phyloP scores from a whole-genome alignment of 2,797 vertebrate genomes.

The Myotis findleyi region DNA sequence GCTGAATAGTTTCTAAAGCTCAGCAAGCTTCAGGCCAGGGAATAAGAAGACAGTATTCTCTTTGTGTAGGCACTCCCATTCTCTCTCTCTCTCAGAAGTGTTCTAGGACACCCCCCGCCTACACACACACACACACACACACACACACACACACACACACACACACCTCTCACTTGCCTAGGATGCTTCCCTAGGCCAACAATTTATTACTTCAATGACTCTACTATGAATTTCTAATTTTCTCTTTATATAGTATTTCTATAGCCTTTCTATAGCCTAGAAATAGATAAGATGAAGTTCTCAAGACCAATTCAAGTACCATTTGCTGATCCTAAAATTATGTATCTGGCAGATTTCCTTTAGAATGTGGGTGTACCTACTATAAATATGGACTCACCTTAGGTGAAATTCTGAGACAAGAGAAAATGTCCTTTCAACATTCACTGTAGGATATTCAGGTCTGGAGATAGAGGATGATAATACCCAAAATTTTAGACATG shows the following conservation, averaged over 20 bases:
- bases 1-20: background rate
- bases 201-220: background rate
- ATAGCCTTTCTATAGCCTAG: background rate
- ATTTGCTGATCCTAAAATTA: background rate
- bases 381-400: background rate
- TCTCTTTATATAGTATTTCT: background rate
- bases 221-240: background rate
- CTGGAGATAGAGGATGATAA: background rate
- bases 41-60: background rate
- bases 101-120: background rate
- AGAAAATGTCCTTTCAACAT: background rate
- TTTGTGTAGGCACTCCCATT: background rate
- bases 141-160: too few relatives aligned
- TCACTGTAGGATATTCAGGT: background rate
- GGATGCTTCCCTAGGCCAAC: background rate
- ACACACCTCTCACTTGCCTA: background rate
- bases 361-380: background rate
- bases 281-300: background rate
- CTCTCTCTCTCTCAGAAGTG: background rate
- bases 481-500: background rate
- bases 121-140: too few relatives aligned
- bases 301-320: background rate
- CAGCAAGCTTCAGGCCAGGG: background rate
- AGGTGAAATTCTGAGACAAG: conserved; percentile 19
- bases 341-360: background rate